Evolutionary conservation across 2,797 vertebrate species (phyloP), one percentile per base, ranked within the genome.

Genomic region (Spinus pinus): DNA sequence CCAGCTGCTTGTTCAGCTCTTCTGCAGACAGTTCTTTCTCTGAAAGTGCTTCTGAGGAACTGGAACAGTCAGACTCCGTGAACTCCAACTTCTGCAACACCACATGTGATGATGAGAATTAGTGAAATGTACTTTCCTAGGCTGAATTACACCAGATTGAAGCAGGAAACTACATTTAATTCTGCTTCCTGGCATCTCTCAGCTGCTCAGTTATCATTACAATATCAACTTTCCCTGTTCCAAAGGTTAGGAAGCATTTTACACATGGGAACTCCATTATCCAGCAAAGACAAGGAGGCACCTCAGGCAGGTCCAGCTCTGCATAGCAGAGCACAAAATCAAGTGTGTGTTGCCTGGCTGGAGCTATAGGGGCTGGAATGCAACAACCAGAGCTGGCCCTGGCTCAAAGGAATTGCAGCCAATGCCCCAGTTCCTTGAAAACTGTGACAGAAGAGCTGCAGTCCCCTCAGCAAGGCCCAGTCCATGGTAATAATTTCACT

Each of bases 51-150:
- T 98, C 98, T 49, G 98, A 97, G 91, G 98, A 97, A 97, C 97
- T 96, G 94, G 97, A 98, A 96, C 97, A 94, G 80, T 98, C 98
- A 0, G 97, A 97, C 90, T 98, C 96, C 2, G 98, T 98, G 91
- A 99, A 99, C 97, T 99, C 98, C 96, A 99, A 98, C 95, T 99
- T 99, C 99, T 99, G 98, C 96, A 96, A 97, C 56, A 49, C 49
- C 78, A 92, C 83, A 94, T 37, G 66, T 5, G 23, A 93, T 6
- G 19, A 82, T 10, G n/a, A 78, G 54, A 73, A 73, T 94, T 20
- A 78, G 53, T 61, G 82, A 79, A 93, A 78, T 8, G 23, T 6
- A 24, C 35, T 35, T 77, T 61, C 46, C 81, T 49, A 16, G 4
- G 24, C 65, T 31, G 62, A 69, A 47, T 57, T 30, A 57, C 3